Percentiles rank a stretch among this genome's conserved stretches.
These are phyloP conservation scores for Agrotis ipsilon DNA, from an alignment of 2,888 invertebrate species.

Conservation along the genomic window DNA sequence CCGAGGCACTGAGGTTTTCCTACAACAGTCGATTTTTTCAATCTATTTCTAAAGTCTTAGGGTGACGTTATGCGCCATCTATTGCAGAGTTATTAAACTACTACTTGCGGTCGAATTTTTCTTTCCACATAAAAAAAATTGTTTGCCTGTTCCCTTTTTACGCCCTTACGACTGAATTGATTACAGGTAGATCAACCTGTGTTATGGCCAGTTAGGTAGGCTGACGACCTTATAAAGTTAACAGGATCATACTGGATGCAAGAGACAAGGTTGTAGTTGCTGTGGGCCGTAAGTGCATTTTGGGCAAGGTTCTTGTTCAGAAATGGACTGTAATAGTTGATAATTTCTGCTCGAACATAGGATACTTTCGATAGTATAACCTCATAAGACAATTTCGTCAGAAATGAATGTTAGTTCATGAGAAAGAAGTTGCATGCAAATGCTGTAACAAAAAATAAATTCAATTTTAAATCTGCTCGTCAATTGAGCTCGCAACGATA, in stretches of 20 bases:
- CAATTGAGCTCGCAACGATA: slow-evolving; percentile 41
- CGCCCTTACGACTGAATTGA: background rate
- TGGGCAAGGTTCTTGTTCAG: background rate
- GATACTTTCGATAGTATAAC: too few relatives aligned
- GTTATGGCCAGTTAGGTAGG: background rate
- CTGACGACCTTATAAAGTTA: background rate
- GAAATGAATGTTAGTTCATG: too few relatives aligned
- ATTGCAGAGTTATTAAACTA: too few relatives aligned
- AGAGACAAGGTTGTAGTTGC: background rate
- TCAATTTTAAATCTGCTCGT: slow-evolving; percentile 35
- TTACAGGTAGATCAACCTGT: background rate
- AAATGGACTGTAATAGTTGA: background rate
- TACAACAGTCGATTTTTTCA: too few relatives aligned
- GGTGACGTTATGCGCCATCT: too few relatives aligned
- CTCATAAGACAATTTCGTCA: too few relatives aligned
- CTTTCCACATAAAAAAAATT: too few relatives aligned
- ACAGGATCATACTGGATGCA: background rate
- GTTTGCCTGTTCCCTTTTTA: background rate
- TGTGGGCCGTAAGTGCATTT: too few relatives aligned
- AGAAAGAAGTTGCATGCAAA: too few relatives aligned
- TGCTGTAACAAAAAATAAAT: slow-evolving; percentile 27
- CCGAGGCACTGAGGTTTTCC: too few relatives aligned
- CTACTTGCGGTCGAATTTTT: too few relatives aligned
- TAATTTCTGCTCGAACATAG: background rate
- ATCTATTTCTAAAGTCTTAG: too few relatives aligned